Percentiles rank a stretch among this genome's conserved stretches.
phyloP scores from a whole-genome alignment of 2,797 vertebrate genomes.

The Centropyge bicolor region DNA sequence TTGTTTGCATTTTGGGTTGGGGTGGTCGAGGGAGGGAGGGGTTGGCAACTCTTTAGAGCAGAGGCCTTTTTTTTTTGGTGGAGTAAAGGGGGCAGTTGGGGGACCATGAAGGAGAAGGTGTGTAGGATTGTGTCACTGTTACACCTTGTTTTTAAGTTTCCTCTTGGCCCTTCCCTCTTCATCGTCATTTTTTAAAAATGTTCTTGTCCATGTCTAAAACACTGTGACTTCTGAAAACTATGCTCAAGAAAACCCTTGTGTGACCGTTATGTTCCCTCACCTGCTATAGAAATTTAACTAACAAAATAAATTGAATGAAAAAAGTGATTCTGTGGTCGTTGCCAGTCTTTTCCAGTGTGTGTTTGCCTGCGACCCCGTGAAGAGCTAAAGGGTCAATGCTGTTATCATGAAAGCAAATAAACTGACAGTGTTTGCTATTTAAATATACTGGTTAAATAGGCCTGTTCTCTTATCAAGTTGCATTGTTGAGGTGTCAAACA shows the following conservation, averaged over 20 bases:
- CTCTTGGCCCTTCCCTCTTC: constrained; percentile 75
- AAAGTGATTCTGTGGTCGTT: constrained; percentile 58
- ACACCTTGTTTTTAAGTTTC: constrained; percentile 75
- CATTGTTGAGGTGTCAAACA: constrained; percentile 33
- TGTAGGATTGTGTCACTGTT: constrained; percentile 71
- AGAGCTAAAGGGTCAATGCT: constrained; percentile 10
- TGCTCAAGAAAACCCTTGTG: constrained; percentile 85
- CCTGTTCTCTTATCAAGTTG: neutral
- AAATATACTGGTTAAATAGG: constrained; percentile 17
- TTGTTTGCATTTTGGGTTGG: constrained; percentile 69
- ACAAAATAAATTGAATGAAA: constrained; percentile 89
- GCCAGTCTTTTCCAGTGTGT: constrained; percentile 30
- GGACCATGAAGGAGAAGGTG: constrained; percentile 83
- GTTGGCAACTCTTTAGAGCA: constrained; percentile 75
- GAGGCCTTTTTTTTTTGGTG: constrained; percentile 60
- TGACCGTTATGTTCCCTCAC: constrained; percentile 88
- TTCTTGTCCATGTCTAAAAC: constrained; percentile 87
- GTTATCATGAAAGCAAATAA: constrained; percentile 29
- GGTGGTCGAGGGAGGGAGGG: constrained; percentile 55
- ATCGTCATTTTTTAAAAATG: constrained; percentile 70
- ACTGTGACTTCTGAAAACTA: constrained; percentile 90
- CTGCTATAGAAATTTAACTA: constrained; percentile 90
- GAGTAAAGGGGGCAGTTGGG: constrained; percentile 74
- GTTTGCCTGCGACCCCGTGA: constrained; percentile 7
- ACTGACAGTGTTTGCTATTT: constrained; percentile 34